phyloP scores from a whole-genome alignment of 1,140 invertebrate species.

The Cryptotermes secundus region DNA sequence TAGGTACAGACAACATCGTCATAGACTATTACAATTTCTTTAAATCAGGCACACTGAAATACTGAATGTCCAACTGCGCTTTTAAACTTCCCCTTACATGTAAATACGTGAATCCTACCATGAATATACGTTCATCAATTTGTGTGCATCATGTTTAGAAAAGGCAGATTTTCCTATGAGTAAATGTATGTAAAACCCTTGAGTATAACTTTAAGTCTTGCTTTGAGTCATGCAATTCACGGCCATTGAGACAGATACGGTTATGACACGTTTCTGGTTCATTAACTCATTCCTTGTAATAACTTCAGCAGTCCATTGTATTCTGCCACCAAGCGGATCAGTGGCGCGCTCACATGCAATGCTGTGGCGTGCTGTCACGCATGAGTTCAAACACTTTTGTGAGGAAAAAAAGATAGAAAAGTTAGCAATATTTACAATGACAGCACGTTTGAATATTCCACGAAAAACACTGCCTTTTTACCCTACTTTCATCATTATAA shows the following conservation, averaged over 20 bases:
- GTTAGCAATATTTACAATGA: too few species aligned
- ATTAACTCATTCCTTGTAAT: neutral
- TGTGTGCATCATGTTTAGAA: neutral
- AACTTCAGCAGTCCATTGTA: neutral
- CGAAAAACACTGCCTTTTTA: too few species aligned
- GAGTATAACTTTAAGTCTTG: neutral
- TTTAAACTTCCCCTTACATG: too few species aligned
- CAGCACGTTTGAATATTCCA: too few species aligned
- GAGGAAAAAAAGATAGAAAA: too few species aligned
- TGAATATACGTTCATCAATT: neutral
- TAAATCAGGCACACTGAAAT: too few species aligned
- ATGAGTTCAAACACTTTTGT: too few species aligned
- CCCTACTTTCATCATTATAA: too few species aligned
- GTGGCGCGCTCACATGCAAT: neutral
- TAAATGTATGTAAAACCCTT: neutral
- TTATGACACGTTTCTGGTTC: neutral
- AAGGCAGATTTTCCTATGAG: neutral
- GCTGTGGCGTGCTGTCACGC: neutral
- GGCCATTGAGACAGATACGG: neutral
- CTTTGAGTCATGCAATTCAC: conserved; percentile 1
- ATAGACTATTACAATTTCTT: too few species aligned
- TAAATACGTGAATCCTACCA: too few species aligned
- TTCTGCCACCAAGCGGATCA: neutral
- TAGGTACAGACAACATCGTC: too few species aligned
- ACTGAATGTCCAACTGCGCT: too few species aligned